A percentile compares a stretch with the other conserved stretches of the same genome.
These are phyloP conservation scores for Halichondria panicea DNA, from an alignment of 37 sponge, comb jelly and placozoan species.

Conservation along the genomic window DNA sequence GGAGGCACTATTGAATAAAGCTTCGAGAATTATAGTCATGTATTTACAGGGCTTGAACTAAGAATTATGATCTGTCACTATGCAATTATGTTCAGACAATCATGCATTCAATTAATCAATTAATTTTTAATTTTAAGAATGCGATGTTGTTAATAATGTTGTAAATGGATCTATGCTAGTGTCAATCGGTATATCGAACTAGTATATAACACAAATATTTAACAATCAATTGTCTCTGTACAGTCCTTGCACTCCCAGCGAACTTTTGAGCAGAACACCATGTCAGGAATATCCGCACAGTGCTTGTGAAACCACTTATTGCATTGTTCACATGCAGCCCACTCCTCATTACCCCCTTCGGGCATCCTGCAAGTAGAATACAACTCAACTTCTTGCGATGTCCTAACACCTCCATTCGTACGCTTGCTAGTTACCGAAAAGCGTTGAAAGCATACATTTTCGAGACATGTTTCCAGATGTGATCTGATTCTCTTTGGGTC, in stretches of 20 bases:
- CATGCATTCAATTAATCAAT: no score
- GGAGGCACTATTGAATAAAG: no score
- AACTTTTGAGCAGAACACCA: background rate
- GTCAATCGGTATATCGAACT: no score
- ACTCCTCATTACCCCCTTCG: background rate
- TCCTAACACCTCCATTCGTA: background rate
- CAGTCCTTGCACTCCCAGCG: background rate
- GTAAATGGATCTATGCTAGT: no score
- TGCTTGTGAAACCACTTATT: constrained; percentile 10
- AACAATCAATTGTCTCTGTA: no score
- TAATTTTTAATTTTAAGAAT: no score
- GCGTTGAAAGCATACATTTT: background rate
- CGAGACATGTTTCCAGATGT: background rate
- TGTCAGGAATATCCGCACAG: constrained; percentile 9
- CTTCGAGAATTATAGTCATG: no score
- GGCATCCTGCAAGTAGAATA: background rate
- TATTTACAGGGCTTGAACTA: no score
- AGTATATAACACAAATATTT: no score
- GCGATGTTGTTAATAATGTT: no score
- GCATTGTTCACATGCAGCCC: constrained; percentile 9
- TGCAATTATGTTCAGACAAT: no score
- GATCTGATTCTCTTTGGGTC: background rate
- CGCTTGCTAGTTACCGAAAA: background rate
- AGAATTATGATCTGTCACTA: no score
- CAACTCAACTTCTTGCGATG: background rate